Evolutionary conservation across 92 coral and sea anemone species (phyloP).

Genomic region (Ricordea florida): DNA sequence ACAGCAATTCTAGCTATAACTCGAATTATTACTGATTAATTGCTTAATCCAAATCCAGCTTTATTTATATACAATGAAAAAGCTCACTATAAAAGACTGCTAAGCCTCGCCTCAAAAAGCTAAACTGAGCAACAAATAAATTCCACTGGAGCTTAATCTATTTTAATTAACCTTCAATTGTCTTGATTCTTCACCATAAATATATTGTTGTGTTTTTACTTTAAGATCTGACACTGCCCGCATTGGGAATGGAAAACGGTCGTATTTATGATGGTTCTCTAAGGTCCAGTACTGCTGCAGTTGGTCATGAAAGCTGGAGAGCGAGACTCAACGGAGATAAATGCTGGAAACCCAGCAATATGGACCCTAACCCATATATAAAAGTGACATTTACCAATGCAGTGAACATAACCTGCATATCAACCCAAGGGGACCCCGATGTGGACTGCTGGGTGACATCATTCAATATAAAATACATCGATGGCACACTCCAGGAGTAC

Average conservation of each 20-base stretch:
- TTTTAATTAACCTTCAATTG: no score
- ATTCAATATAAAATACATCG: conserved; percentile 8
- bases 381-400: neutral
- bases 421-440: conserved; percentile 69
- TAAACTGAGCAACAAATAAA: no score
- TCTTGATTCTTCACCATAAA: no score
- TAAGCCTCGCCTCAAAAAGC: no score
- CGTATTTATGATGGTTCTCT: neutral
- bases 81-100: no score
- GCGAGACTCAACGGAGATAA: neutral
- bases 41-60: no score
- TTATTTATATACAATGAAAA: no score
- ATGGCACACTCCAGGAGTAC: neutral
- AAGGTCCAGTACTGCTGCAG: neutral
- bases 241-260: conserved; percentile 2
- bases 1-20: no score
- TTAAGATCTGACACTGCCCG: neutral
- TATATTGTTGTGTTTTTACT: neutral
- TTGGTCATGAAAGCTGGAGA: conserved; percentile 3
- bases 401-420: conserved; percentile 53
- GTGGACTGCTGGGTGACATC: conserved; percentile 65
- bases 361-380: neutral
- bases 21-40: no score
- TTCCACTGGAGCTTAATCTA: no score
- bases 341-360: neutral